Base-by-base conservation (phyloP, 2,797 vertebrate species). In the Cirrhinus molitorella region DNA sequence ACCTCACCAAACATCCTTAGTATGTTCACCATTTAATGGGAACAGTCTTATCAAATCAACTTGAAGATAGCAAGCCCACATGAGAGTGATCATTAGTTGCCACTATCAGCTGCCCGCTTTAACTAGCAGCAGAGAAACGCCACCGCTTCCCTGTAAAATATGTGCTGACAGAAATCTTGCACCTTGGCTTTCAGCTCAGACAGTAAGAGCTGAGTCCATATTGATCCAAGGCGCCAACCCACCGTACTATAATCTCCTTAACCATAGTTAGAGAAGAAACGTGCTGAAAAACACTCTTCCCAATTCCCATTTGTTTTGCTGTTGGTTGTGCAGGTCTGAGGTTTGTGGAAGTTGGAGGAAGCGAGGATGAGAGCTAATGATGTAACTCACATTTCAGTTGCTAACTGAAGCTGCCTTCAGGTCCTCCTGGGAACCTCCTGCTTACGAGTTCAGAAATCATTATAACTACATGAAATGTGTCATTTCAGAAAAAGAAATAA, bases 371-470 rank as follows among this genome's bases (percentile, higher is more conserved):
- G 55, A 25, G 59, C 43, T 73, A 90, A 92, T 92, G 93, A 93
- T 88, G 91, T 91, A 93, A 91, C 92, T 93, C 92, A 83, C 89
- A 87, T 90, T 92, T 93, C 93, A 94, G 92, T 91, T 93, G 93
- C 89, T 93, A 93, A 90, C 90, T 90, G 89, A 65, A 94, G 93
- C 91, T 90, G 91, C 92, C 90, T 91, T 93, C 92, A 28, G 19
- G 40, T 28, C 57, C 40, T 63, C 75, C 31, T 28, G 57, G 57
- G 75, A 77, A 63, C 23, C 37, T 31, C 55, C 55, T 59, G 40
- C 57, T 77, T 47, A 59, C 5, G 3, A 53, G 71, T 73, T 73
- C 3, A 13, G 55, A 75, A 59, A 47, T 77, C 74, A 77, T 77
- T 77, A 63, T 25, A 47, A 45, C 73, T 57, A 75, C 73, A 75